Base-by-base conservation (phyloP, 1,140 invertebrate genomes). In the Drosophila mayri region DNA sequence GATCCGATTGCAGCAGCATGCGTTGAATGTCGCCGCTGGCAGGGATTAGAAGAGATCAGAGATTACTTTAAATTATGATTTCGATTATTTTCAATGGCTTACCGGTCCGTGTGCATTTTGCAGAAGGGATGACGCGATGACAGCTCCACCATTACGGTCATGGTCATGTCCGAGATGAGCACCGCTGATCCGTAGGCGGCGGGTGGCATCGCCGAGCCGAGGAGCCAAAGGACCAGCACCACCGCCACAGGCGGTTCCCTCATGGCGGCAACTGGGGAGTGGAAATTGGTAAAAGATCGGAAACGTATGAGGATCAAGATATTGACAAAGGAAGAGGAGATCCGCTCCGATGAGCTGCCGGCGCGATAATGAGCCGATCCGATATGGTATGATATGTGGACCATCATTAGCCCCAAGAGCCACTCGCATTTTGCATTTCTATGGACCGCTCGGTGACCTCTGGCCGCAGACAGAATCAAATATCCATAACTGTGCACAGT, bases 81-180 rank as follows among this genome's bases (percentile, higher is more conserved):
- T 6, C 2, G 3, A 25, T 35, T 11, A 35, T 4, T 16, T 32
- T 14, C 0, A 1, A 12, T 7, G 10, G 1, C 68, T 88, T 70
- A 94, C 94, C 93, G 94, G 76, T 95, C 95, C 3, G 92, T 94
- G 65, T 95, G 94, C 55, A 95, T 93, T 30, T 93, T 93, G 61
- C 95, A 95, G 73, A 94, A 95, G 10, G 95, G 95, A 64, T 93
- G 93, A 0, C 93, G 93, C 8, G 95, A 93, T 14, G 94, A 95
- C 3, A 95, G 72, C 83, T 95, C 95, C 30, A 95, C 94, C 95
- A 95, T 95, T 50, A 93, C 94, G 11, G 94, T 94, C 95, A 95
- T 95, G 3, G 94, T 94, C 66, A 93, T 93, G 67, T 95, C 95
- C 1, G 95, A 94, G n/a, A 95, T 94, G 9, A 95, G 85, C 6